Evolutionary conservation across 2,797 vertebrate genomes (phyloP), one percentile per base, ranked within the genome.

Genomic region (Oryzias dopingdopingensis): DNA sequence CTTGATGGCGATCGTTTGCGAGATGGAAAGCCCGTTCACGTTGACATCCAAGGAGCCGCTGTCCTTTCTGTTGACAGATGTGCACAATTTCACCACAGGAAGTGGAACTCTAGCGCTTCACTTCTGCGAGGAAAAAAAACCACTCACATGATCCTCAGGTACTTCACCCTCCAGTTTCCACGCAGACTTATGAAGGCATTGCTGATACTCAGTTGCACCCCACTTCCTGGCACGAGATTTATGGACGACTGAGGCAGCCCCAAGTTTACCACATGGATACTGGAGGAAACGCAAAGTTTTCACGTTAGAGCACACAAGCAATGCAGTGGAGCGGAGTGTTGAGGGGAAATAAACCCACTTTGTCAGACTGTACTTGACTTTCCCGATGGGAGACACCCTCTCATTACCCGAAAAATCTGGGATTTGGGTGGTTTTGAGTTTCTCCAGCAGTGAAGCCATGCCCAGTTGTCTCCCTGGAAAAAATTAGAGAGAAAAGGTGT

Each of bases 131-230:
- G 22, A 46, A 22, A 8, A 8, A 50, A 0, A 17, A 0, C 49
- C 16, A 79, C 90, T 87, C 69, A 93, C 92, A 93, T 70, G 49
- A 90, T 12, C 49, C 16, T 23, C 4, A 84, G 55, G 70, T 85
- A 91, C 69, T 83, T 90, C 64, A 93, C 86, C 65, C 32, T 89
- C 91, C 91, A 93, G 55, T 86, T 81, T 59, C 92, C 92, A 2
- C 60, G 64, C 54, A 93, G 67, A 20, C 43, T 83, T 56, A 93
- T 81, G 76, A 67, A 89, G 62, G 89, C 90, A 0, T 91, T 79
- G 0, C 26, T 1, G 4, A 93, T 86, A 29, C 86, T 82, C 56
- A 92, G 8, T 16, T 1, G 83, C 62, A 93, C 55, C 8, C 90
- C 90, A 0, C 75, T 81, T 4, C 74, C 85, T 1, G 89, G 79